These are phyloP conservation scores for Norana najaformis DNA, from an alignment of 2,888 invertebrate genomes.

Conservation along the genomic window DNA sequence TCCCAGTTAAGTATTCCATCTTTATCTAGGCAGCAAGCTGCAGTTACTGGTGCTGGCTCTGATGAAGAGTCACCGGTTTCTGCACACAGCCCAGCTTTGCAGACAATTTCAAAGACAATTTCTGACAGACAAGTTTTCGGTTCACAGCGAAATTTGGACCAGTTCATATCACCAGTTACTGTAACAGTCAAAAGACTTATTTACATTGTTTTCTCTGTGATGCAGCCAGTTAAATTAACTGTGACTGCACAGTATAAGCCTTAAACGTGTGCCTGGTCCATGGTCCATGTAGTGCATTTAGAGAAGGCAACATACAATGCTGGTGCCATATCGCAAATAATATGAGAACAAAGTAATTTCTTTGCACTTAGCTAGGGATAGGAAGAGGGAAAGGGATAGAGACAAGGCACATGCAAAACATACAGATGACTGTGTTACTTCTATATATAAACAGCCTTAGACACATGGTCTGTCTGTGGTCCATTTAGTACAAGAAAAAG, in stretches of 20 bases:
- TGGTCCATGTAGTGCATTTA: neutral
- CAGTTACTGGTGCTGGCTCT: neutral
- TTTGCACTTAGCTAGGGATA: no score
- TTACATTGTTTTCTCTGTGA: neutral
- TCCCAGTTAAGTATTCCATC: constrained; percentile 13
- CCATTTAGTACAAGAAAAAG: no score
- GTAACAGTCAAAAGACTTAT: neutral
- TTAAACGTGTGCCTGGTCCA: neutral
- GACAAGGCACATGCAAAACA: no score
- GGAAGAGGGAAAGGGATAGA: no score
- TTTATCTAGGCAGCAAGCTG: neutral
- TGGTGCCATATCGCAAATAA: no score
- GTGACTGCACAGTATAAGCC: neutral
- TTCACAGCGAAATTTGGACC: neutral
- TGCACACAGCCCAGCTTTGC: neutral
- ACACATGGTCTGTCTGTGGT: no score
- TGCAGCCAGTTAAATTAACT: neutral
- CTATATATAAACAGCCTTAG: no score
- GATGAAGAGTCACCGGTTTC: neutral
- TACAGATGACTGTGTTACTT: no score
- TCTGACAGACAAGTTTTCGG: neutral
- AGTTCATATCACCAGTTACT: neutral
- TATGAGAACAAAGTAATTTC: no score
- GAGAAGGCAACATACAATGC: no score
- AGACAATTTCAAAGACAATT: neutral